These are phyloP conservation scores for Nestor notabilis DNA, from an alignment of 2,113 vertebrate genomes.

Conservation along the genomic window DNA sequence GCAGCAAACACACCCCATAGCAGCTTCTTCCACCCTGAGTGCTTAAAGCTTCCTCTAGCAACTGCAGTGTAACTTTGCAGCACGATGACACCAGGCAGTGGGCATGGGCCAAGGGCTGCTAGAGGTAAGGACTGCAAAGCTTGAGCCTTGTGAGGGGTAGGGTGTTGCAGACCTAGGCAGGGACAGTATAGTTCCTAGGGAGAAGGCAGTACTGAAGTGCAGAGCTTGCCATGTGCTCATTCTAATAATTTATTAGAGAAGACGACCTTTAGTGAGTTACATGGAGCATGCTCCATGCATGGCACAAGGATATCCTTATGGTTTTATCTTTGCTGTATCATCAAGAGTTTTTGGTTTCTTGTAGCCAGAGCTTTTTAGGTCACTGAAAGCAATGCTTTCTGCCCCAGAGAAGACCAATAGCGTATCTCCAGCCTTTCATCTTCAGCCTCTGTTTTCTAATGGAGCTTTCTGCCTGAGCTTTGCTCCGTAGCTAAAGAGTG, in stretches of 20 bases:
- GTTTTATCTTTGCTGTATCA: neutral
- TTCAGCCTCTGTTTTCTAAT: neutral
- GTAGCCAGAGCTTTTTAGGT: neutral
- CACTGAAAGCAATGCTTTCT: neutral
- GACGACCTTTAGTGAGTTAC: neutral
- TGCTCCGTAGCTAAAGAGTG: neutral
- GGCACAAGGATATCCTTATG: neutral
- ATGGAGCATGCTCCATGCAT: neutral
- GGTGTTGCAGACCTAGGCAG: neutral
- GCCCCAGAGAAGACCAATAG: neutral
- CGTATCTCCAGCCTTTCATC: neutral
- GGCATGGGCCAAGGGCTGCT: neutral
- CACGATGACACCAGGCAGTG: neutral
- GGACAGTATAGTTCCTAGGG: neutral
- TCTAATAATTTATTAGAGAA: neutral
- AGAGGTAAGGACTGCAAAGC: neutral
- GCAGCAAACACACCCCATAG: neutral
- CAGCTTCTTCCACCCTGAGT: neutral
- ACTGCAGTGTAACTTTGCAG: neutral
- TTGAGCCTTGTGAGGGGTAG: neutral
- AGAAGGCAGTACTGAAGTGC: neutral
- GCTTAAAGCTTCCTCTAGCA: neutral
- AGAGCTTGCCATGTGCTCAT: neutral
- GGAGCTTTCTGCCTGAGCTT: neutral
- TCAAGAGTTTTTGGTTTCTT: neutral